phyloP scores from a whole-genome alignment of 2,113 vertebrate species.

The Syrmaticus mikado region DNA sequence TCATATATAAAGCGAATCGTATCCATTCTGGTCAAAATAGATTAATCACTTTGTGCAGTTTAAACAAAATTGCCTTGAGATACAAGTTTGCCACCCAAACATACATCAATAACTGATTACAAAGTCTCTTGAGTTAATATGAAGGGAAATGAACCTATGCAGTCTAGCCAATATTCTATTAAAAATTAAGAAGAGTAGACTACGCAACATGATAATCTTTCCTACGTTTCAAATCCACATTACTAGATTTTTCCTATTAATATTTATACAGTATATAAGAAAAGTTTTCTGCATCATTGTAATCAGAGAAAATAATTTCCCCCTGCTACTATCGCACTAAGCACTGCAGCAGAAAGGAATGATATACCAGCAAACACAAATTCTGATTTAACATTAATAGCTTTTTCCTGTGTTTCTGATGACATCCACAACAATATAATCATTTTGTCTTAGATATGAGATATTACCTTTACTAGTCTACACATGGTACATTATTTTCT shows the following conservation, averaged over 20 bases:
- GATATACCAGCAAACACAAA: constrained; percentile 10
- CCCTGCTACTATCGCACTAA: not conserved
- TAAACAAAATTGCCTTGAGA: not conserved
- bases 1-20: not conserved
- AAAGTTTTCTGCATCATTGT: constrained; percentile 32
- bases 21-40: not conserved
- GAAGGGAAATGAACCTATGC: constrained; percentile 9
- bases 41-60: not conserved
- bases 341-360: constrained; percentile 18
- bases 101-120: not conserved
- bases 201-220: constrained; percentile 12
- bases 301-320: constrained; percentile 54
- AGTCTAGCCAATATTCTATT: constrained; percentile 29
- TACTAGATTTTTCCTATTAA: constrained; percentile 28
- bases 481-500: constrained; percentile 10
- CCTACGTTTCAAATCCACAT: not conserved
- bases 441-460: not conserved
- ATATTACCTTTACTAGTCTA: constrained; percentile 21
- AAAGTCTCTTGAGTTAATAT: constrained; percentile 32
- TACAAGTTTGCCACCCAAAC: constrained; percentile 25
- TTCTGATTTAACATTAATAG: constrained; percentile 46
- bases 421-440: constrained; percentile 16
- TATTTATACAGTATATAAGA: constrained; percentile 32
- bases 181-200: constrained; percentile 22
- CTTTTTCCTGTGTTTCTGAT: constrained; percentile 18